Conservation (phyloP, 2,113 vertebrate species). For the Mustelus asterias region DNA sequence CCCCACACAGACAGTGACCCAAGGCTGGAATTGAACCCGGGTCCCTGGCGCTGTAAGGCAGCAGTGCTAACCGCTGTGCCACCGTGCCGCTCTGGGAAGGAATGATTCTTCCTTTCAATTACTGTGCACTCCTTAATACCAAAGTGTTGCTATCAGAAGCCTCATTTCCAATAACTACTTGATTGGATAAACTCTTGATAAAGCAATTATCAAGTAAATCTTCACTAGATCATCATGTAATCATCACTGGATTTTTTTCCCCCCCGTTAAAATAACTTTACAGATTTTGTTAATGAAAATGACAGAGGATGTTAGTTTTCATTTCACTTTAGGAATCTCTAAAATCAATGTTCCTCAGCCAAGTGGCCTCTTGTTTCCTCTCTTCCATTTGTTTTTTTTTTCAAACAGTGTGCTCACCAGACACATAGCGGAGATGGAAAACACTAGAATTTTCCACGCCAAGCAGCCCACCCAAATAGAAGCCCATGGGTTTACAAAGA, state of each 20-base stretch:
- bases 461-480: conserved; percentile 34
- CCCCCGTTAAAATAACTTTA: background rate
- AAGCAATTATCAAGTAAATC: background rate
- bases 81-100: background rate
- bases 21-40: no score
- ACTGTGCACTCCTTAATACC: background rate
- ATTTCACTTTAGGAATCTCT: background rate
- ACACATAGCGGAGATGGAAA: conserved; percentile 18
- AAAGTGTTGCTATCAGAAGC: background rate
- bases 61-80: no score
- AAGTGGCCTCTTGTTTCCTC: conserved; percentile 15
- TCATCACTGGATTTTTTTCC: background rate
- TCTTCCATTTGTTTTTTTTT: background rate
- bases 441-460: conserved; percentile 21
- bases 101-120: background rate
- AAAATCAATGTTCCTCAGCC: conserved; percentile 20
- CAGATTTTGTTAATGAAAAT: background rate
- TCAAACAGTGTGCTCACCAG: conserved; percentile 2
- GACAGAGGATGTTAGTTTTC: background rate
- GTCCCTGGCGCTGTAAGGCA: no score
- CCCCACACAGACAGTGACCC: no score
- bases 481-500: background rate
- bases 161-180: background rate
- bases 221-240: background rate
- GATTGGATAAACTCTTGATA: background rate